Conservation (phyloP, 2,888 invertebrate species). For the Kryphioiulus occultus region DNA sequence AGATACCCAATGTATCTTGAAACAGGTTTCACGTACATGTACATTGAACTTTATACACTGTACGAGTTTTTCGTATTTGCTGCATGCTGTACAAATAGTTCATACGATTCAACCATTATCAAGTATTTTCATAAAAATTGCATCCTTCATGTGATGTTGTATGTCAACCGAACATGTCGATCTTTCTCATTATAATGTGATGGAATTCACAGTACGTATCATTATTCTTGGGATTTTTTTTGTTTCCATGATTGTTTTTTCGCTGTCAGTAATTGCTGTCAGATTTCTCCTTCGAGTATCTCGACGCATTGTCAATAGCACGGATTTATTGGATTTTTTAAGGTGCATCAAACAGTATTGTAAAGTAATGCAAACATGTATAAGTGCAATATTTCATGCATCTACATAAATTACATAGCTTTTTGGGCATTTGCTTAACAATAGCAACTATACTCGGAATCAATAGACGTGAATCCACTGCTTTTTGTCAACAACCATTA, state of each 20-base stretch:
- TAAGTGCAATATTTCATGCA: background rate
- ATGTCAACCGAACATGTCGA: background rate
- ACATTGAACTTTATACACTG: too few relatives aligned
- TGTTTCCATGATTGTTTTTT: background rate
- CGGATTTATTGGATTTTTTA: background rate
- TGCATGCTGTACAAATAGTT: too few relatives aligned
- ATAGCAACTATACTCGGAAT: too few relatives aligned
- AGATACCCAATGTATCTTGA: too few relatives aligned
- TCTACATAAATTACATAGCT: background rate
- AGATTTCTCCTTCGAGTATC: background rate
- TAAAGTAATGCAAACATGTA: too few relatives aligned
- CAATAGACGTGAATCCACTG: too few relatives aligned
- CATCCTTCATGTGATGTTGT: background rate
- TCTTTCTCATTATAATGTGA: background rate
- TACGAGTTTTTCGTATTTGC: too few relatives aligned
- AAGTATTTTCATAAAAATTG: background rate
- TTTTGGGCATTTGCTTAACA: too few relatives aligned
- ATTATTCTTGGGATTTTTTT: background rate
- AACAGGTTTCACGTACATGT: too few relatives aligned
- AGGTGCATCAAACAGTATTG: background rate
- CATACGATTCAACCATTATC: background rate
- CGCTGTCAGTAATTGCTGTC: background rate
- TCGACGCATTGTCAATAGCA: background rate
- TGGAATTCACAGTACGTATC: background rate
- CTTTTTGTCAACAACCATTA: too few relatives aligned